Evolutionary conservation across 2,113 vertebrate genomes (phyloP), one percentile per base, ranked within the genome.

Genomic region (Condylura cristata): DNA sequence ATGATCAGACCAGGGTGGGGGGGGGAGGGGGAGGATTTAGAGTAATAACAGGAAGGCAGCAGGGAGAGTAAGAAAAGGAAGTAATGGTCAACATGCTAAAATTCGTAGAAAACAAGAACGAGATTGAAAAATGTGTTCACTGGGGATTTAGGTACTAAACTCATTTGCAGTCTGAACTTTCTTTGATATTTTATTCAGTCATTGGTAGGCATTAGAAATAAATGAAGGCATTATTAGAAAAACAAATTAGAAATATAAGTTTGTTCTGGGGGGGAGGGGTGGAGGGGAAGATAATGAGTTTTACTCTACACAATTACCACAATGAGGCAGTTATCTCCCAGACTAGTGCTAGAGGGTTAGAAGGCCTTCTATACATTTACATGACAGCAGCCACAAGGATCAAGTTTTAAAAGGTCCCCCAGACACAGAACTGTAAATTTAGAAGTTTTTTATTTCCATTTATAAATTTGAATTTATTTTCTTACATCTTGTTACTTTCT

Each of bases 181-280:
- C 8, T 74, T 65, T 18, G 70, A 72, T 41, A 65, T 78, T 91
- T 93, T 91, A n/a, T 76, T 86, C 66, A 71, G 30, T 41, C 93
- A 48, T n/a, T 65, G 60, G n/a, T 61, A 37, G 51, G 82, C 48
- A 71, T 66, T 51, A 51, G 48, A 51, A 44, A 89, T 48, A 44
- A 74, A 89, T 48, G 37, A 74, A 0, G 56, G 17, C 26, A 78
- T 46, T 71, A 61, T 81, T 7, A 65, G 2, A 56, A 63, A 72
- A 91, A 58, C 34, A 86, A 44, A 65, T 39, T 80, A 34, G 17
- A 82, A 74, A 66, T 26, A 14, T 58, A 79, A 34, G 17, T 63
- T 76, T 78, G n/a, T 34, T 51, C 70, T 66, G 48, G 17, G 12
- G 20, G 20, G 22, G 56, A n/a, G 17, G 12, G 20, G 20, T 17